A percentile compares a stretch with the other conserved stretches of the same genome.
These are phyloP conservation scores for Hemichromis elongatus DNA, from an alignment of 2,113 vertebrate species.

Conservation along the genomic window DNA sequence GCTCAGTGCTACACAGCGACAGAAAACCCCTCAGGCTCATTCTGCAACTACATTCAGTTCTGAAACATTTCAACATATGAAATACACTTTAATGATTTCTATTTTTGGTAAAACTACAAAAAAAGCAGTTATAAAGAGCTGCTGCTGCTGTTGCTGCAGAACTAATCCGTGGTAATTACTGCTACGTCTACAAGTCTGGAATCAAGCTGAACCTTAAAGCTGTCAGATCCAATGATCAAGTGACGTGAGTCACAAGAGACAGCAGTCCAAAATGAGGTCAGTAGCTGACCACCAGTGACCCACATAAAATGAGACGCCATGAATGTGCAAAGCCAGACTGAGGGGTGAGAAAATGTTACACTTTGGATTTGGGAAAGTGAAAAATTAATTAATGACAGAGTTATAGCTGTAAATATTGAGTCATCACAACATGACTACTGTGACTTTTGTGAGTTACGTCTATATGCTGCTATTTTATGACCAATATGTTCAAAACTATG, in stretches of 20 bases:
- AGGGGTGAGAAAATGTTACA: rapidly evolving
- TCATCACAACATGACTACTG: rapidly evolving
- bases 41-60: neutral
- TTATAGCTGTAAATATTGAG: neutral
- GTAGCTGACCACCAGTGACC: slow-evolving; percentile 12
- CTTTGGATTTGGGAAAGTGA: neutral
- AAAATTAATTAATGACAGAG: neutral
- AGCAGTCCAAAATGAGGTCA: neutral
- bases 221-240: neutral
- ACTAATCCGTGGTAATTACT: neutral
- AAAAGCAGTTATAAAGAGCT: neutral
- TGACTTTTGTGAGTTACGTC: neutral
- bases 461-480: neutral
- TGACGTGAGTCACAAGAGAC: neutral
- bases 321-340: neutral
- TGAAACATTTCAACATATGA: neutral
- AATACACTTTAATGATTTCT: neutral
- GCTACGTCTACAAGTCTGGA: neutral
- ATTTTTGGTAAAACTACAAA: neutral
- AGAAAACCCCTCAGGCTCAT: neutral
- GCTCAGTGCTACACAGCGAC: neutral
- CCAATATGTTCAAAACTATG: neutral
- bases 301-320: neutral
- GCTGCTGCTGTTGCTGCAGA: neutral
- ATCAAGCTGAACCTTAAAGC: neutral